phyloP scores from a whole-genome alignment of 2,888 invertebrate species.

The Himalopsyche tibetana region DNA sequence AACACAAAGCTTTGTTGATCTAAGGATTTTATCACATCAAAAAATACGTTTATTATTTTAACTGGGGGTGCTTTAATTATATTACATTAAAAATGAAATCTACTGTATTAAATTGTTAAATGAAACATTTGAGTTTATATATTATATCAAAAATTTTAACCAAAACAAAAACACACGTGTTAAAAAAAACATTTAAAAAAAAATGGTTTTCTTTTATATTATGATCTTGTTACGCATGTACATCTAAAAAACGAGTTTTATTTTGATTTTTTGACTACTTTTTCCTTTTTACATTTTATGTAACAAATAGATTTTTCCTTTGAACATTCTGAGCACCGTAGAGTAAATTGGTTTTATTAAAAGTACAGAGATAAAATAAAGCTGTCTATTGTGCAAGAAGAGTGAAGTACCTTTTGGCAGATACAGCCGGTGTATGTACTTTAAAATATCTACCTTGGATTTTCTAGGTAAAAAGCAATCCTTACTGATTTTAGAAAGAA shows the following conservation, averaged over 20 bases:
- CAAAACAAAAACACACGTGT: too few relatives aligned
- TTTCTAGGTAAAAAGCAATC: background rate
- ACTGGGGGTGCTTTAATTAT: too few relatives aligned
- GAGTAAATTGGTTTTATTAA: constrained; percentile 36
- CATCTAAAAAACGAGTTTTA: background rate
- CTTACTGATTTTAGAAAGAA: background rate
- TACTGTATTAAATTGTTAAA: too few relatives aligned
- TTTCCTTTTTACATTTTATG: background rate
- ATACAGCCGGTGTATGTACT: background rate
- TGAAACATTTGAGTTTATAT: too few relatives aligned
- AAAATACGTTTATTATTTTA: too few relatives aligned
- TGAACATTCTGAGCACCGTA: background rate
- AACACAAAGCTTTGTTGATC: too few relatives aligned
- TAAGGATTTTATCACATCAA: too few relatives aligned
- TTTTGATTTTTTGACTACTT: background rate
- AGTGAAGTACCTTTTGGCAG: constrained; percentile 4
- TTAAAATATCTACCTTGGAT: constrained; percentile 24
- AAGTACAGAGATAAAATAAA: constrained; percentile 33
- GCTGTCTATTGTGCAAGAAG: constrained; percentile 22
- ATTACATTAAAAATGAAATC: too few relatives aligned
- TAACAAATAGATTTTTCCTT: background rate
- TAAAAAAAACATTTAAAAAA: too few relatives aligned
- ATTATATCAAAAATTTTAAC: too few relatives aligned
- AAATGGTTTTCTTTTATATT: too few relatives aligned
- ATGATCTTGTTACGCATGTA: too few relatives aligned